phyloP scores from a whole-genome alignment of 1,140 invertebrate species.

The Campoletis sonorensis region DNA sequence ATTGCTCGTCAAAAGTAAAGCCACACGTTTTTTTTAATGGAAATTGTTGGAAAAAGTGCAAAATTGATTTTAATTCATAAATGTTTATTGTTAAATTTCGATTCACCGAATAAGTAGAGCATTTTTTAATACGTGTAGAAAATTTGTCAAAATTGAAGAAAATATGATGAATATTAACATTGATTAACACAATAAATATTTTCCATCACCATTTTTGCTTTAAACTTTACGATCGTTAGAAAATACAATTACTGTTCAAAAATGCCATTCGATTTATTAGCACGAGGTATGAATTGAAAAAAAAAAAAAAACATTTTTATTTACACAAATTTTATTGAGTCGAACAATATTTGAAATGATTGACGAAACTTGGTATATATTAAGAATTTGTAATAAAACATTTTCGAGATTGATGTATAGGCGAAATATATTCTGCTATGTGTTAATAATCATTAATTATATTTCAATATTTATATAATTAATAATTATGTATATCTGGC shows the following conservation, averaged over 20 bases:
- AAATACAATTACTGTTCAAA: no score
- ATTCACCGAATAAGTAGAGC: no score
- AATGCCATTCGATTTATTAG: no score
- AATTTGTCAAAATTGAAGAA: not conserved
- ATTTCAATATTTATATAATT: not conserved
- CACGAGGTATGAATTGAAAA: no score
- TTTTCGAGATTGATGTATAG: not conserved
- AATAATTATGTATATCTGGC: not conserved
- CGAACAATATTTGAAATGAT: no score
- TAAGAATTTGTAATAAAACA: not conserved
- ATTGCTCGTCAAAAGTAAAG: no score
- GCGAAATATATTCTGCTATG: not conserved
- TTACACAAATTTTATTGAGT: no score
- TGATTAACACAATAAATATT: not conserved
- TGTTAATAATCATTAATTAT: slow-evolving; percentile 13
- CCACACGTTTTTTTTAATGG: no score
- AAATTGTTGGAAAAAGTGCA: no score
- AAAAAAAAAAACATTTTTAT: no score
- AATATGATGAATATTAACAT: not conserved
- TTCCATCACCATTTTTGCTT: not conserved
- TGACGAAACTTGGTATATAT: not conserved
- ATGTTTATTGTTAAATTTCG: no score
- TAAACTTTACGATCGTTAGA: not conserved
- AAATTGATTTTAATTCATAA: no score
- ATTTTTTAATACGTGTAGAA: not conserved